phyloP scores from a whole-genome alignment of 2,113 vertebrate genomes.

The Calypte anna region DNA sequence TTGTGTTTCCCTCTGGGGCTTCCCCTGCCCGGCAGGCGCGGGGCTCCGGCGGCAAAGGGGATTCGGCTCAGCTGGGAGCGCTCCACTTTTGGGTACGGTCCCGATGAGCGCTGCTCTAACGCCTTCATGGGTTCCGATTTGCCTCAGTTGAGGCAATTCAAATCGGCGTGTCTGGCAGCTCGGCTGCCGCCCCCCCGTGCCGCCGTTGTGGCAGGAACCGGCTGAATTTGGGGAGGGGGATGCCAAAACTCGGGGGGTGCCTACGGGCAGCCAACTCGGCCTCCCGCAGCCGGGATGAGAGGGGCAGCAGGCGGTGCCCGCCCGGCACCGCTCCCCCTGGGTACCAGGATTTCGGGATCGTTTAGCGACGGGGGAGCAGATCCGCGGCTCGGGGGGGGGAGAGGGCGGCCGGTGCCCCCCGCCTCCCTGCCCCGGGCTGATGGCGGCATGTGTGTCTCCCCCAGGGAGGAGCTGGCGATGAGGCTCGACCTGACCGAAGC shows the following conservation, averaged over 20 bases:
- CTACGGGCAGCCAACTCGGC: neutral
- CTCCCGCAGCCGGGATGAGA: neutral
- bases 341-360: neutral
- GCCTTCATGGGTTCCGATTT: conserved; percentile 59
- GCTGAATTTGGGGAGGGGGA: neutral
- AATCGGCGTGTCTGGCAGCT: conserved; percentile 42
- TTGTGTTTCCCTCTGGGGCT: neutral
- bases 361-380: neutral
- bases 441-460: conserved; percentile 72
- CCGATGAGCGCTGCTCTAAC: conserved; percentile 36
- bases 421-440: neutral
- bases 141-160: conserved; percentile 43
- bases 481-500: conserved; percentile 97
- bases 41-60: neutral
- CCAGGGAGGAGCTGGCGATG: conserved; percentile 97
- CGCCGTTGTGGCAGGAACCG: neutral
- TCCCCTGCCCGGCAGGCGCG: neutral
- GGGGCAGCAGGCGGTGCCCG: neutral
- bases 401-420: neutral
- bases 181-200: conserved; percentile 37
- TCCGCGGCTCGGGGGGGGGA: neutral
- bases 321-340: neutral
- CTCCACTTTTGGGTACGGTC: conserved; percentile 29
- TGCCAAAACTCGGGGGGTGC: neutral
- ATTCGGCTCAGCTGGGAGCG: neutral